Percentiles rank a stretch among this genome's conserved stretches.
Evolutionary conservation across 2,797 vertebrate genomes (phyloP).

Genomic region (Coreius guichenoti): DNA sequence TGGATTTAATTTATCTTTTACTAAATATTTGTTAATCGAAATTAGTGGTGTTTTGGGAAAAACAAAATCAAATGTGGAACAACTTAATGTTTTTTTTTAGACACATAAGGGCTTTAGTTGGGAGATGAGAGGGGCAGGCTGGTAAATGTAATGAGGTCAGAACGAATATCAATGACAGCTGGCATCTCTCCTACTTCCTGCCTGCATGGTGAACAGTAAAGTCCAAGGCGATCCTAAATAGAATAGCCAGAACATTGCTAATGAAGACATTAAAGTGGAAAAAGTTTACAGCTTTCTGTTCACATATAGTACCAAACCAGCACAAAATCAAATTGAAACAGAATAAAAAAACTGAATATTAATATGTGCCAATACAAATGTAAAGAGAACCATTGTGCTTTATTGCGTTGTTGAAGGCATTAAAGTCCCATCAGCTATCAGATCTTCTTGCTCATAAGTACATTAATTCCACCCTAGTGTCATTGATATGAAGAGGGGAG

Average conservation of each 20-base stretch:
- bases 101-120: neutral
- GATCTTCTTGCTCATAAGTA: neutral
- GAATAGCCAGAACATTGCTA: neutral
- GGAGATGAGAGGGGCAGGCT: neutral
- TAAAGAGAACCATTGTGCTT: too few species aligned
- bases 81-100: neutral
- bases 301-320: neutral
- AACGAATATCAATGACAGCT: conserved; percentile 13
- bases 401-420: neutral
- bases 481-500: neutral
- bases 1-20: neutral
- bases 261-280: neutral
- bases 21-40: neutral
- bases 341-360: neutral
- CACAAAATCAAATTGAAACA: neutral
- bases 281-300: neutral
- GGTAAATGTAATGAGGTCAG: conserved; percentile 10
- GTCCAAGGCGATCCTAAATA: neutral
- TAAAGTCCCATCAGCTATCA: neutral
- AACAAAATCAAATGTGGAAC: conserved; percentile 4
- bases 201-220: conserved; percentile 6
- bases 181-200: conserved; percentile 27
- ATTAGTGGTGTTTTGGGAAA: neutral
- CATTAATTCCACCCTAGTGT: neutral
- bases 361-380: too few species aligned